These are phyloP conservation scores for Trinorchestia longiramus DNA, from an alignment of 1,140 invertebrate species.

Conservation along the genomic window DNA sequence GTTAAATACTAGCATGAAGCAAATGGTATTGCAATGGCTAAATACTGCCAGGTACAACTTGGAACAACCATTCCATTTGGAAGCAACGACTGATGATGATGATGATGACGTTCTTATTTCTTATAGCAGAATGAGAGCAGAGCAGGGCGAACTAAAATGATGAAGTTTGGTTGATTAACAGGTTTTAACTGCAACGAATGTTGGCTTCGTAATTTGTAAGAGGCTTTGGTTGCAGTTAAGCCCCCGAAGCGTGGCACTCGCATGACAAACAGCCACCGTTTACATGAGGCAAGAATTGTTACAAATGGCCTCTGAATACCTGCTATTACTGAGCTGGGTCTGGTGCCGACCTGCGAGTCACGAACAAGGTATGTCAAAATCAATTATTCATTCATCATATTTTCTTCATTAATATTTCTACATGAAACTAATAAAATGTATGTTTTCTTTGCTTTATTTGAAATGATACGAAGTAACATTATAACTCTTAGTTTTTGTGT, in stretches of 20 bases:
- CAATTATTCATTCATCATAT: not conserved
- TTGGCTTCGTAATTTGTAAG: not conserved
- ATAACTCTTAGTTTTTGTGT: not conserved
- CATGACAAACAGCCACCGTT: constrained; percentile 24
- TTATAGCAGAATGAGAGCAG: not conserved
- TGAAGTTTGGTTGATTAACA: not conserved
- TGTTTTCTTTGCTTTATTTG: not conserved
- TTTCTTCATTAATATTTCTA: not conserved
- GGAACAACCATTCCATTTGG: not conserved
- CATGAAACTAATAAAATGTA: not conserved
- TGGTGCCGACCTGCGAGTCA: not conserved
- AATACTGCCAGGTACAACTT: not conserved
- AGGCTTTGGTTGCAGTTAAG: not conserved
- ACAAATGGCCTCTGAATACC: not conserved
- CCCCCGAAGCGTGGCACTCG: not conserved
- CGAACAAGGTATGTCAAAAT: not conserved
- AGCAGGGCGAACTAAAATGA: not conserved
- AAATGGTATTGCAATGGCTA: not conserved
- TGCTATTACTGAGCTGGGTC: not conserved
- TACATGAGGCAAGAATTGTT: not conserved
- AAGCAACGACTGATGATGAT: not conserved
- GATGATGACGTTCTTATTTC: not conserved
- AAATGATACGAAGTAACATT: not conserved
- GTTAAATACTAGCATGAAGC: not conserved
- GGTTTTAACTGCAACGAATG: constrained; percentile 4